Percentiles rank a stretch among this genome's conserved stretches.
Evolutionary conservation across 2,113 vertebrate genomes (phyloP).

Genomic region (Chascanopsetta lugubris): DNA sequence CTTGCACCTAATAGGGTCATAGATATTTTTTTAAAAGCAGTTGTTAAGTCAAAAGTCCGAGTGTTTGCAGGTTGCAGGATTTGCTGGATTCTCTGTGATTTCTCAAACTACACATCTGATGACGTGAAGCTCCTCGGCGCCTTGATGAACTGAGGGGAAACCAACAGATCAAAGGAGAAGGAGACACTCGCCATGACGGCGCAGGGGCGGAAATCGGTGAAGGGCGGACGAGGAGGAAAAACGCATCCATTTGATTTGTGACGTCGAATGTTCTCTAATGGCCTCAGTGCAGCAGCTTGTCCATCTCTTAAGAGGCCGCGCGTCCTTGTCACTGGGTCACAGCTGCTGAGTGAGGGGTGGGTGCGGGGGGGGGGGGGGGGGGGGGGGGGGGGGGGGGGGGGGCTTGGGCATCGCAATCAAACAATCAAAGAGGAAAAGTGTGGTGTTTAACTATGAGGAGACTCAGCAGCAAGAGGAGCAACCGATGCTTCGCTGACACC

Average conservation of each 20-base stretch:
- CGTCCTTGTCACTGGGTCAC: slow-evolving; percentile 25
- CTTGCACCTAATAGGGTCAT: no score
- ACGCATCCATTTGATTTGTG: slow-evolving; percentile 16
- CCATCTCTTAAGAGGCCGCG: not conserved
- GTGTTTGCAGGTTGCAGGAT: no score
- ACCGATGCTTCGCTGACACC: no score
- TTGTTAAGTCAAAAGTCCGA: no score
- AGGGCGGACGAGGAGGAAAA: not conserved
- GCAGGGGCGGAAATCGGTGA: not conserved
- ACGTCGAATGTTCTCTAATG: slow-evolving; percentile 9
- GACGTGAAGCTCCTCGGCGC: no score
- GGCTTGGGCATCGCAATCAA: slow-evolving; percentile 5
- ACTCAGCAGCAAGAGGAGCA: no score
- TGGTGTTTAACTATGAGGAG: slow-evolving; percentile 1
- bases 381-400: no score
- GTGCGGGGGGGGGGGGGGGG: no score
- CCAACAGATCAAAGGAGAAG: not conserved
- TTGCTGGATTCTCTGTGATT: no score
- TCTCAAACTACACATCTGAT: no score
- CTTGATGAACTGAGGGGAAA: not conserved
- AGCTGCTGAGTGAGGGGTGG: no score
- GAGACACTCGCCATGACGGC: not conserved
- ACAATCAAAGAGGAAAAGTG: slow-evolving; percentile 21
- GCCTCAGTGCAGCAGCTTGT: not conserved
- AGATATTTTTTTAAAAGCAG: no score